Evolutionary conservation across 2,888 invertebrate species (phyloP).

Genomic region (Hesperia comma): DNA sequence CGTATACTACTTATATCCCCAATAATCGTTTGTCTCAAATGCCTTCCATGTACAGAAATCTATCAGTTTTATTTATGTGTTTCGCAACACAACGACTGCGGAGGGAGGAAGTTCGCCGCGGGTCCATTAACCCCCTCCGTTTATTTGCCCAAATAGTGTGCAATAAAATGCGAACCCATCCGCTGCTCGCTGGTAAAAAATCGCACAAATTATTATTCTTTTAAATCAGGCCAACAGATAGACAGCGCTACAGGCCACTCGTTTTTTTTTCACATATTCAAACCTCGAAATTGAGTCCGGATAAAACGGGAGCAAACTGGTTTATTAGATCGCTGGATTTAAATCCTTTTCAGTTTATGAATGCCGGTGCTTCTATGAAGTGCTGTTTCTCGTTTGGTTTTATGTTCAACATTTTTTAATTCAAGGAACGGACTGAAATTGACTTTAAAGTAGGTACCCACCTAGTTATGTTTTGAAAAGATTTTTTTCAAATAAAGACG

Average conservation of each 20-base stretch:
- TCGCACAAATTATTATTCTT: constrained; percentile 73
- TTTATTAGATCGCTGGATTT: constrained; percentile 28
- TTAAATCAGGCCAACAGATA: constrained; percentile 50
- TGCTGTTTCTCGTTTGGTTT: constrained; percentile 15
- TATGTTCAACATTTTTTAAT: constrained; percentile 3
- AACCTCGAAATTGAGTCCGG: constrained; percentile 24
- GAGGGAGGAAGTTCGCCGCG: constrained; percentile 47
- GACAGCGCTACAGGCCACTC: constrained; percentile 31
- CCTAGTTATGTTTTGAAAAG: not conserved
- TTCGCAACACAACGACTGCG: constrained; percentile 69
- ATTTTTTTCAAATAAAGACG: too few relatives aligned
- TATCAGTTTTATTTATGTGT: too few relatives aligned
- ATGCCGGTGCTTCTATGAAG: constrained; percentile 27
- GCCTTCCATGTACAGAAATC: too few relatives aligned
- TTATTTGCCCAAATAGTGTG: constrained; percentile 80
- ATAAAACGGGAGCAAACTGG: constrained; percentile 20
- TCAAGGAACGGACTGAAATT: constrained; percentile 7
- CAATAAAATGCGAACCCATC: constrained; percentile 78
- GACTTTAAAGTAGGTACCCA: constrained; percentile 1
- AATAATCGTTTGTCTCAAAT: too few relatives aligned
- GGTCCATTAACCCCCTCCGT: constrained; percentile 72
- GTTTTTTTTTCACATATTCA: constrained; percentile 17
- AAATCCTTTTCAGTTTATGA: constrained; percentile 35
- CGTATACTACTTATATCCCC: too few relatives aligned
- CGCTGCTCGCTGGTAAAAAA: constrained; percentile 72